These are phyloP conservation scores for Pheosia gnoma DNA, from an alignment of 2,888 invertebrate genomes.

Conservation along the genomic window DNA sequence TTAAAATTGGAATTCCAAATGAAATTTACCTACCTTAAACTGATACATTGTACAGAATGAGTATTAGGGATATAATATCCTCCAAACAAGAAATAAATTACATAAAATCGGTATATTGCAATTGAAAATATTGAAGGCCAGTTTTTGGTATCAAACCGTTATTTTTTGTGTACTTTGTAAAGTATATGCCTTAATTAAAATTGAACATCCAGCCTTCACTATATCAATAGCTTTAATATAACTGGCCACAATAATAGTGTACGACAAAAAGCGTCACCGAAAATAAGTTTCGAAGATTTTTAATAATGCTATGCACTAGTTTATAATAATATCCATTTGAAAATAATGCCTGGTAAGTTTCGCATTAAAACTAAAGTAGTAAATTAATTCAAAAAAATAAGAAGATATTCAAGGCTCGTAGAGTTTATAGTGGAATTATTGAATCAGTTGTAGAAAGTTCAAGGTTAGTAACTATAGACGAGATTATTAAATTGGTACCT, in stretches of 20 bases:
- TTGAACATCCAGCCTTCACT: conserved; percentile 68
- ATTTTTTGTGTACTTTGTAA: conserved; percentile 41
- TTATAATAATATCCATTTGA: conserved; percentile 50
- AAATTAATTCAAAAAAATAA: conserved; percentile 75
- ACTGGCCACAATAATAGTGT: conserved; percentile 79
- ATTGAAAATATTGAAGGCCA: conserved; percentile 23
- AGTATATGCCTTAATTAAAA: conserved; percentile 53
- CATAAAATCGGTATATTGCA: conserved; percentile 27
- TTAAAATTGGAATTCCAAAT: conserved; percentile 34
- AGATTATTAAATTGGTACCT: conserved; percentile 82
- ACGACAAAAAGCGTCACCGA: conserved; percentile 59
- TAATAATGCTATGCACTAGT: conserved; percentile 47
- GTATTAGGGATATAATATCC: conserved; percentile 52
- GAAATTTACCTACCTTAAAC: conserved; percentile 30
- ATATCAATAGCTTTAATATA: conserved; percentile 74
- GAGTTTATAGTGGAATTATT: conserved; percentile 63
- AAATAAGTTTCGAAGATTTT: conserved; percentile 59
- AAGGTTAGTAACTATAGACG: conserved; percentile 74
- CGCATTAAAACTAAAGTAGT: conserved; percentile 67
- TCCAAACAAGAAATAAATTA: conserved; percentile 22
- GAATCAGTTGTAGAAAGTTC: conserved; percentile 62
- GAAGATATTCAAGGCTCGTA: conserved; percentile 62
- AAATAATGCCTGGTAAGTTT: conserved; percentile 57
- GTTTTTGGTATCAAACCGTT: conserved; percentile 38
- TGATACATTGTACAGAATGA: conserved; percentile 53